Evolutionary conservation across 2,888 invertebrate species (phyloP), one percentile per base, ranked within the genome.

Genomic region (Tenthredo scrophulariae): DNA sequence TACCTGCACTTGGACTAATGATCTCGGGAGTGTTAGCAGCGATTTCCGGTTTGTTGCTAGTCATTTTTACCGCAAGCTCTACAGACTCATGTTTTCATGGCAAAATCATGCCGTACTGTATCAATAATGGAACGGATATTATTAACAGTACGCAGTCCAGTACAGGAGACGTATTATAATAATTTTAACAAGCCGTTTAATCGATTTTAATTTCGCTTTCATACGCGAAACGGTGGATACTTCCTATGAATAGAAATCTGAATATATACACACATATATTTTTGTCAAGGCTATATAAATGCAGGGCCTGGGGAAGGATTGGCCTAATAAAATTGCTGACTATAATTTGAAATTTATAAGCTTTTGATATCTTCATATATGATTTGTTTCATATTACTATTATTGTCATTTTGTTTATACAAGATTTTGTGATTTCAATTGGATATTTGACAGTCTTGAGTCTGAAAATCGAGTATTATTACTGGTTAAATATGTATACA

Each of bases 1-100:
- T 97, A 29, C 96, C 97, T 1, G 97, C 97, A 0, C 93, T 97
- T 43, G 95, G 96, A 0, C 94, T 97, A 72, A 96, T 96, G 4
- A 89, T 95, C 0, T 97, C 97, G 89, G 97, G 97, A 1, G 92
- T 95, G 4, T 89, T 95, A 9, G 96, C 96, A 6, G 95, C 96
- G 0, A 89, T 95, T 13, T 93, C 95, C 29, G 97, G 97, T 1
- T 93, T 95, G 0, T 90, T 96, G 18, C 93, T 96, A 15, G 92
- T 96, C 54, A 90, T 95, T 33, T 94, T 95, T 89, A 94, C 94
- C 89, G 93, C 93, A 86, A 92, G 94, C 84, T 67, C 83, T 22
- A 93, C 93, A n/a, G 93, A 94, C 86, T 94, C 94, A n/a, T 97
- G 96, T 90, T 95, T 95, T 18, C 96, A 96, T 89, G 96, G 96